Percentiles rank a stretch among this genome's conserved stretches.
Evolutionary conservation across 2,888 invertebrate species (phyloP).

Genomic region (Amphipyra berbera): DNA sequence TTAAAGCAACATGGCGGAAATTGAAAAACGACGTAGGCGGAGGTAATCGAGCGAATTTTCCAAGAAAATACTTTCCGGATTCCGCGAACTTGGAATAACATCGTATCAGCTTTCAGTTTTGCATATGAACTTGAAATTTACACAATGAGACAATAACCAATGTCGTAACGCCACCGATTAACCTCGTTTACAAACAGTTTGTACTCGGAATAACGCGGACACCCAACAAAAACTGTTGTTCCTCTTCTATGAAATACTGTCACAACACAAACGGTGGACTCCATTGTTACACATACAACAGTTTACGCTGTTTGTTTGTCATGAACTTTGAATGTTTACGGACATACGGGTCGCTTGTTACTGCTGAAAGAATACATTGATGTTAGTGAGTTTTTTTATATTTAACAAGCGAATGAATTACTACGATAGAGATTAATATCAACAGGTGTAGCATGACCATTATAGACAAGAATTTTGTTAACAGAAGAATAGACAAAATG

Average conservation of each 20-base stretch:
- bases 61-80: constrained; percentile 24
- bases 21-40: constrained; percentile 15
- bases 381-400: neutral
- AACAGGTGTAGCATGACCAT: neutral
- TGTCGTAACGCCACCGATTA: constrained; percentile 23
- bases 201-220: constrained; percentile 28
- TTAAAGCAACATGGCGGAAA: neutral
- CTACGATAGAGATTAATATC: neutral
- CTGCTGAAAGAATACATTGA: constrained; percentile 16
- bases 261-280: constrained; percentile 25
- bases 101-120: constrained; percentile 25
- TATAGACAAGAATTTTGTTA: no score
- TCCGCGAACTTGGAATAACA: constrained; percentile 1
- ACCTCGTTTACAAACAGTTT: constrained; percentile 33
- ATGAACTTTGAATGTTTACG: constrained; percentile 28
- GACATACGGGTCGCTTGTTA: constrained; percentile 10
- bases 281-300: constrained; percentile 39
- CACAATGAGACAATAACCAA: constrained; percentile 28
- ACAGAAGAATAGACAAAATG: no score
- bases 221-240: constrained; percentile 34
- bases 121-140: constrained; percentile 25
- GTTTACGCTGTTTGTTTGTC: constrained; percentile 30
- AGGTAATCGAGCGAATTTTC: constrained; percentile 31
- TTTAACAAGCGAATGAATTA: neutral
- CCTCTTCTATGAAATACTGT: constrained; percentile 45